These are phyloP conservation scores for Gallinago undulata DNA, from an alignment of 2,113 vertebrate species.

Conservation along the genomic window DNA sequence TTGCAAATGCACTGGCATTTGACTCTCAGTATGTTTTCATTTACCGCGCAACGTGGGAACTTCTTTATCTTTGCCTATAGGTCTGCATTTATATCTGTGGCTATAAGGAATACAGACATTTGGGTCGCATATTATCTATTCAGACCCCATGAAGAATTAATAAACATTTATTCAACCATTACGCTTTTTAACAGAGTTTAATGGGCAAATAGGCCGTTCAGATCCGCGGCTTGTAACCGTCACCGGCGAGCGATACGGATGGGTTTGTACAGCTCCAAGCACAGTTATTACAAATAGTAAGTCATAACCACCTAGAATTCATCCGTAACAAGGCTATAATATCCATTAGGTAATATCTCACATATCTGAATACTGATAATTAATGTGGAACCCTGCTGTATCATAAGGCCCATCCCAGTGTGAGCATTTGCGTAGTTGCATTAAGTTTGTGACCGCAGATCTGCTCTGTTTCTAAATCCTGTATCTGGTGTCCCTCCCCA, in stretches of 20 bases:
- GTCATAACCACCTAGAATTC: neutral
- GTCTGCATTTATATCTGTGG: neutral
- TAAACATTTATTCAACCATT: slow-evolving; percentile 7
- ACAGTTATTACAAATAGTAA: neutral
- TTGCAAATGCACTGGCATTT: neutral
- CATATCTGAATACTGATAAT: neutral
- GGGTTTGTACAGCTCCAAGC: neutral
- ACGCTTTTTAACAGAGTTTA: slow-evolving; percentile 12
- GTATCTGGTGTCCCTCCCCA: neutral
- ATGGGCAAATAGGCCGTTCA: neutral
- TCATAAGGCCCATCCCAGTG: neutral
- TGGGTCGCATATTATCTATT: neutral
- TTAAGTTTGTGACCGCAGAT: neutral
- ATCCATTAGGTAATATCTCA: neutral
- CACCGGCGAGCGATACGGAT: neutral
- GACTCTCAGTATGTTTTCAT: neutral
- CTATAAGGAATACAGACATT: neutral
- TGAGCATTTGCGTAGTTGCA: neutral
- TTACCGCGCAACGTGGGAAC: neutral
- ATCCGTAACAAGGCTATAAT: neutral
- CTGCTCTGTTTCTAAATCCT: neutral
- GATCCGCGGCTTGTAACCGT: neutral
- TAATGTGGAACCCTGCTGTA: neutral
- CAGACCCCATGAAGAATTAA: neutral
- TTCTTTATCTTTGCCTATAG: neutral